Conservation (phyloP, 2,888 invertebrate genomes). For the Eilema depressum region DNA sequence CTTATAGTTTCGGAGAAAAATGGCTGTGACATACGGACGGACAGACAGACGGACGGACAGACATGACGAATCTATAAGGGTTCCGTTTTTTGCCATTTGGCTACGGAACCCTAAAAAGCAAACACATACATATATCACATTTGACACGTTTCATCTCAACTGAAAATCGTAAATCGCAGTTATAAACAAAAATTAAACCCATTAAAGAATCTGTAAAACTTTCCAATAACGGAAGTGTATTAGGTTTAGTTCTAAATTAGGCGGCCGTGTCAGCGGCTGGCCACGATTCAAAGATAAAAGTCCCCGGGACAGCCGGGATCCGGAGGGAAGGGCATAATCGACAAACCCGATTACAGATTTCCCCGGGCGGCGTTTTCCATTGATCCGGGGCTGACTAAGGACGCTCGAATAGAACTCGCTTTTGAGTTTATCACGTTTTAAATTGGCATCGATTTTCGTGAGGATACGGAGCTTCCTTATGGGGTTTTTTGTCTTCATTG, state of each 20-base stretch:
- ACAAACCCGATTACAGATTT: slow-evolving; percentile 81
- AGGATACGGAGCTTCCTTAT: background rate
- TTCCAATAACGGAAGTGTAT: slow-evolving; percentile 24
- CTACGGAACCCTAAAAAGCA: too few species aligned
- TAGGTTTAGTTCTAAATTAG: slow-evolving; percentile 43
- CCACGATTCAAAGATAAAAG: slow-evolving; percentile 67
- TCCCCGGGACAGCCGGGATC: slow-evolving; percentile 52
- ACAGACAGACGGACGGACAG: too few species aligned
- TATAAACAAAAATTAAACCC: background rate
- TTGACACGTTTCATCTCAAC: background rate
- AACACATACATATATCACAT: too few species aligned
- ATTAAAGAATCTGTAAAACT: slow-evolving; percentile 5
- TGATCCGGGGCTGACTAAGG: slow-evolving; percentile 62
- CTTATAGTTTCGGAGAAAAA: too few species aligned
- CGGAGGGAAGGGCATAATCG: slow-evolving; percentile 70
- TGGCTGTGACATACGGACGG: too few species aligned
- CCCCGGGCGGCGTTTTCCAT: slow-evolving; percentile 72
- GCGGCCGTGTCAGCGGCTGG: slow-evolving; percentile 56
- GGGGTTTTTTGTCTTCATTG: slow-evolving; percentile 4
- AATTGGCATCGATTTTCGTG: slow-evolving; percentile 41
- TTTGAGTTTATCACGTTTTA: slow-evolving; percentile 45
- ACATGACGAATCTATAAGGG: too few species aligned
- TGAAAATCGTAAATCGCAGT: background rate
- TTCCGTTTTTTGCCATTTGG: too few species aligned
- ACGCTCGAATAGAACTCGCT: slow-evolving; percentile 56